Percentiles rank a stretch among this genome's conserved stretches.
Conservation (phyloP, 2,797 vertebrate species). For the Hozukius guyotensis region DNA sequence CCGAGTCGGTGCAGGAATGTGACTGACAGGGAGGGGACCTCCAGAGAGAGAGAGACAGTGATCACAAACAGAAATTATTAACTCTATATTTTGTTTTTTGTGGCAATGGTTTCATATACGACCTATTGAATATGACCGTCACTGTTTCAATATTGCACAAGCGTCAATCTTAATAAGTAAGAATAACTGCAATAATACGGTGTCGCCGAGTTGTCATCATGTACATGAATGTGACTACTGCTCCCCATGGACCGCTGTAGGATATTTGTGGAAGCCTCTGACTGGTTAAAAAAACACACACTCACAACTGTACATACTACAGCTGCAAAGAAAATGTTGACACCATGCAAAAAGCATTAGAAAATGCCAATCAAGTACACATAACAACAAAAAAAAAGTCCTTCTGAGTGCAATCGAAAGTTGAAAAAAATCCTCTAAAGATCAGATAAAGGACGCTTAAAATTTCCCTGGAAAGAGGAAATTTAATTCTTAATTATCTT, state of each 20-base stretch:
- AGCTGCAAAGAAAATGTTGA: not conserved
- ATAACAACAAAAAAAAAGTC: not conserved
- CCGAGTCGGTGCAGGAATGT: slow-evolving; percentile 17
- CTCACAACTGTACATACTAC: not conserved
- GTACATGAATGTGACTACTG: not conserved
- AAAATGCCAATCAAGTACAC: not conserved
- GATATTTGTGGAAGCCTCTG: not conserved
- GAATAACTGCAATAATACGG: slow-evolving; percentile 2
- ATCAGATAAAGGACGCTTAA: not conserved
- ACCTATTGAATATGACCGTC: not conserved
- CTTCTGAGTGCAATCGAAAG: not conserved
- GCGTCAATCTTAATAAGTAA: not conserved
- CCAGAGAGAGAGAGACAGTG: not conserved
- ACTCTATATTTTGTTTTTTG: not conserved
- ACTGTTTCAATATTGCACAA: not conserved
- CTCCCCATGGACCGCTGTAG: not conserved
- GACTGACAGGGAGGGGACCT: slow-evolving; percentile 29
- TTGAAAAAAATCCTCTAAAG: not conserved
- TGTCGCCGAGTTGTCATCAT: not conserved
- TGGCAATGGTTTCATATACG: not conserved
- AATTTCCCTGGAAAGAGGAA: not conserved
- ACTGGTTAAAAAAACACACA: not conserved
- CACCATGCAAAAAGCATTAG: not conserved
- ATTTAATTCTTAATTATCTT: not conserved
- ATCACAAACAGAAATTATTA: slow-evolving; percentile 21